Evolutionary conservation across 1,140 invertebrate genomes (phyloP), one percentile per base, ranked within the genome.

Genomic region (Papilio helenus): DNA sequence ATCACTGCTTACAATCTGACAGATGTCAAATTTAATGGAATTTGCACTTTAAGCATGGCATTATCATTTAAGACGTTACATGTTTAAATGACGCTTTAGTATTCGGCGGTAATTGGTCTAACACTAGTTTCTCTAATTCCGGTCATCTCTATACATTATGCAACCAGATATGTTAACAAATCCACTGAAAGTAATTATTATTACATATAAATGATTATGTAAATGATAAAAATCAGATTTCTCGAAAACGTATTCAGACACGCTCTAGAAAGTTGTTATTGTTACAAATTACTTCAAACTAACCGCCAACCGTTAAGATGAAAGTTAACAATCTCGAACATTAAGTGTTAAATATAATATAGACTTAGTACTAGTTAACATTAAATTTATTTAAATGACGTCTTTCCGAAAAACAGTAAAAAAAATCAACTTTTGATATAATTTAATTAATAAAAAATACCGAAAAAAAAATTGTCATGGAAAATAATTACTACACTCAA

Each of bases 241-340:
- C 85, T 84, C 84, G 84, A 87, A 88, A 83, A 87, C 79, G 82
- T 85, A 85, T 84, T 83, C 84, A 85, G 87, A 85, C 80, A 87
- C 86, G 87, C 87, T 89, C 88, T 82, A 88, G 80, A 88, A 84
- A 86, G 44, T 78, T 71, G 83, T 83, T 86, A 87, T 87, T 89
- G 79, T 83, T 86, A 86, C 85, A 89, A 87, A 87, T 85, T 87
- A 83, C 82, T 85, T 83, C 76, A 81, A 88, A 87, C n/a, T 73
- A 73, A 73, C 42, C 29, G 20, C 44, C 18, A 20, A 51, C 74
- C 78, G 81, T 83, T 84, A 79, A 80, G 46, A 49, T 74, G 81
- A 84, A 82, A 82, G 49, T 81, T 74, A 82, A 76, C 80, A 74
- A 49, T 81, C 72, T 81, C 55, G 14, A 39, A 68, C 46, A 29